Base-by-base conservation (phyloP, 37 sponge, comb jelly and placozoan species). In the Petrosia ficiformis region DNA sequence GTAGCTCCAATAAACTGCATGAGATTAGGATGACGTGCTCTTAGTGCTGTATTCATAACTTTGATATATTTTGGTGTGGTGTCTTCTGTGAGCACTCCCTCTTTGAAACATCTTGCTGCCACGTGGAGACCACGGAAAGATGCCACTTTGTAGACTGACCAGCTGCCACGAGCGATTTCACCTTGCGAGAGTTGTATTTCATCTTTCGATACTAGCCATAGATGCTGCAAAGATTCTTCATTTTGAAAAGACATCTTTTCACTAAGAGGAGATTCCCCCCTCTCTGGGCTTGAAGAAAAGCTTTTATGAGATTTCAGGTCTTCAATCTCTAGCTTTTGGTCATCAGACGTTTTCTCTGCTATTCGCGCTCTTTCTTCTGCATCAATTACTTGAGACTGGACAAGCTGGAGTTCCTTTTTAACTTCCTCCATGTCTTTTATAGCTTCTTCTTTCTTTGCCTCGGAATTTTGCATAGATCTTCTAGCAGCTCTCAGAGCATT, bases 1-100 rank as follows among this genome's bases (percentile, higher is more conserved):
- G 57, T 39, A 24, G 68, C 85, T 60, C 56, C 85, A 64, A 84
- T 77, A 38, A 84, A 78, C 58, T 74, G 85, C 3, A 84, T 44
- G 4, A 84, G 63, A 68, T 84, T 59, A 60, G 85, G 85, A 42
- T 84, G 85, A 0, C 85, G 60, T 11, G 26, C 63, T 5, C 28
- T 11, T 5, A n/a, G 28, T 24, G 63, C 63, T 26, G 63, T 61
- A 48, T 48, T 48, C 54, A 48, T 48, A 16, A 16, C 16, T 22
- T 61, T 11, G 22, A 61, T n/a, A 6, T 8, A 8, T n/a, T 61
- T 11, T 5, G 14, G n/a, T 5, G 6, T n/a, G 22, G 26, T 61
- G 14, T 29, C 28, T 11, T 61, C 63, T 26, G 11, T 61, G n/a
- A 61, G 11, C 5, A 5, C 6, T 29, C 63, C 28, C 14, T 26